Conservation (phyloP, 2,888 invertebrate species). For the Acrocyrtus sp. region DNA sequence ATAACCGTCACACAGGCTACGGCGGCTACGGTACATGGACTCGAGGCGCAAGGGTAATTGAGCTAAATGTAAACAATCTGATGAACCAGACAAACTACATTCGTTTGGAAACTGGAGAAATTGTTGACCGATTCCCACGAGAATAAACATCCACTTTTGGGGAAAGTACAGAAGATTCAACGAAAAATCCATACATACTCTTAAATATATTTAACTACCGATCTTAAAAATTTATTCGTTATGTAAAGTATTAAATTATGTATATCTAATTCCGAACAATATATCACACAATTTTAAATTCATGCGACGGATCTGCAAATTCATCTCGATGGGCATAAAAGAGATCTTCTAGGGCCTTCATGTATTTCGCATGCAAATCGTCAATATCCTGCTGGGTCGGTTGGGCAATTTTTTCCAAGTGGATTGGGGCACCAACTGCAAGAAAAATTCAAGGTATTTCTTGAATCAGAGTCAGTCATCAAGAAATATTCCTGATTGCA, state of each 20-base stretch:
- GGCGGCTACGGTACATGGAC: slow-evolving; percentile 50
- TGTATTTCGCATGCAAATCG: slow-evolving; percentile 80
- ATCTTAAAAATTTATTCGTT: too few species aligned
- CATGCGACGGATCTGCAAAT: slow-evolving; percentile 33
- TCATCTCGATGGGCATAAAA: slow-evolving; percentile 82
- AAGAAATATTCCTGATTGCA: too few species aligned
- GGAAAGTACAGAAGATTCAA: too few species aligned
- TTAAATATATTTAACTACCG: too few species aligned
- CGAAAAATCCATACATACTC: too few species aligned
- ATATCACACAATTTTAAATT: slow-evolving; percentile 41
- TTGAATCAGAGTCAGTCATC: too few species aligned
- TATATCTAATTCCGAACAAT: too few species aligned
- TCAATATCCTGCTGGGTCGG: slow-evolving; percentile 74
- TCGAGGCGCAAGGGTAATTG: slow-evolving; percentile 39
- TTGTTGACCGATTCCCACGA: slow-evolving; percentile 45
- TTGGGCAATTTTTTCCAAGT: slow-evolving; percentile 75
- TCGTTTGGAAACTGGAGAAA: slow-evolving; percentile 45
- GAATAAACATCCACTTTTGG: neutral
- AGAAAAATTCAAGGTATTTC: too few species aligned
- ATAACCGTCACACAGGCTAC: slow-evolving; percentile 51
- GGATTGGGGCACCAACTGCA: slow-evolving; percentile 86
- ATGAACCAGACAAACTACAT: slow-evolving; percentile 36
- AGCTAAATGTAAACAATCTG: slow-evolving; percentile 14
- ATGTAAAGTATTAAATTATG: too few species aligned
- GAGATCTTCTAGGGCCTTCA: slow-evolving; percentile 73